Conservation (phyloP, 2,113 vertebrate species). For the Sinocyclocheilus anshuiensis region DNA sequence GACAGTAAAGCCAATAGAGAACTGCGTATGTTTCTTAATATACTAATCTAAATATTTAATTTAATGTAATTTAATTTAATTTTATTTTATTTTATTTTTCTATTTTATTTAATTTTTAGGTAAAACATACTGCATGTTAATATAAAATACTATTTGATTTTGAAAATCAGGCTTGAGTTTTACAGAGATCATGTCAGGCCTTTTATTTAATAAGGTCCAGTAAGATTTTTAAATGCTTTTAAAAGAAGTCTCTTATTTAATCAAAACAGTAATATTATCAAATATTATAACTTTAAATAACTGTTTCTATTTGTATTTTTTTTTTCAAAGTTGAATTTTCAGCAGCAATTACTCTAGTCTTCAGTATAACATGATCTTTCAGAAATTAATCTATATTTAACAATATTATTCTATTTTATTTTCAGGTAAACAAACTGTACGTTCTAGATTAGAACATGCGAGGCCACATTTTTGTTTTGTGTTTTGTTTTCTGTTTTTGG, state of each 20-base stretch:
- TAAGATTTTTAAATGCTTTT: no score
- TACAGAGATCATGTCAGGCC: background rate
- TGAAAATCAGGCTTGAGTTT: background rate
- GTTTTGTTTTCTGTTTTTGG: constrained; percentile 26
- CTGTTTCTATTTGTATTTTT: no score
- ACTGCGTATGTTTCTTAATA: background rate
- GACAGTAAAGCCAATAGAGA: constrained; percentile 57
- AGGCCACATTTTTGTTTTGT: constrained; percentile 22
- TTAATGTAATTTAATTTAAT: no score
- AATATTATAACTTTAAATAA: background rate
- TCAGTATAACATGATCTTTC: no score
- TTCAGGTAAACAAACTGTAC: background rate
- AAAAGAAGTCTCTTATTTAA: no score
- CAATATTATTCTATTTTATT: background rate
- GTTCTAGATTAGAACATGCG: background rate
- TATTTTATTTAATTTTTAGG: no score
- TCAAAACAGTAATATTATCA: background rate
- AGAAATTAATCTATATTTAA: background rate
- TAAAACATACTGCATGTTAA: no score
- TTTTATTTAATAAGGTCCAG: no score
- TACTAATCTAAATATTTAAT: no score
- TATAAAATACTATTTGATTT: background rate
- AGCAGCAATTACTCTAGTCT: no score
- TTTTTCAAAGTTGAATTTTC: no score
- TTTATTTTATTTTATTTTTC: constrained; percentile 49